Conservation (phyloP, 2,113 vertebrate species). For the Stigmatopora argus region DNA sequence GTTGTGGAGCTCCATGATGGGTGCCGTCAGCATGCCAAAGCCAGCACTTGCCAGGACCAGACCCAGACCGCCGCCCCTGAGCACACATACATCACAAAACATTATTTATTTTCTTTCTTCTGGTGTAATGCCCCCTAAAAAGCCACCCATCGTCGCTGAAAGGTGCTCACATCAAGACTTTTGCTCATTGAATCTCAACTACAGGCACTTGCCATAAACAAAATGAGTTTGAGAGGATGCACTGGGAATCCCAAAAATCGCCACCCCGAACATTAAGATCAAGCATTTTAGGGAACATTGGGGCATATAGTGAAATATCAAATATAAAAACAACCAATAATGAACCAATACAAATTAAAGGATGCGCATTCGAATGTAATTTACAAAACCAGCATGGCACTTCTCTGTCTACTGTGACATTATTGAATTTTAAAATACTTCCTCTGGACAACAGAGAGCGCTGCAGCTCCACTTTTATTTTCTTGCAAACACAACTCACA, state of each 20-base stretch:
- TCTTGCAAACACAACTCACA: not conserved
- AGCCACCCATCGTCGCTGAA: too few relatives aligned
- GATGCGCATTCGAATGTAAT: not conserved
- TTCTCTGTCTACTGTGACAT: not conserved
- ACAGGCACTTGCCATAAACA: too few relatives aligned
- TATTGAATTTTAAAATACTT: not conserved
- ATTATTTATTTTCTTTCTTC: not conserved
- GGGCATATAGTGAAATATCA: too few relatives aligned
- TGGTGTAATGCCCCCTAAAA: too few relatives aligned
- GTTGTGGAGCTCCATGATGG: constrained; percentile 98
- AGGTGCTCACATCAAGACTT: too few relatives aligned
- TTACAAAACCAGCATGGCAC: not conserved
- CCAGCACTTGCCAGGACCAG: constrained; percentile 91
- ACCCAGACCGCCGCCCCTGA: constrained; percentile 88
- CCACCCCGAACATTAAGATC: not conserved
- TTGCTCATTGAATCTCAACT: too few relatives aligned
- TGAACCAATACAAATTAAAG: not conserved
- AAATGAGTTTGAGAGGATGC: too few relatives aligned
- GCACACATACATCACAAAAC: constrained; percentile 4
- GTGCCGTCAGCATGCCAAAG: constrained; percentile 90
- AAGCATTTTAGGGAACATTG: too few relatives aligned
- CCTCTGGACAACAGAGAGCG: constrained; percentile 44
- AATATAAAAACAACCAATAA: not conserved
- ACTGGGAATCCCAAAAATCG: not conserved
- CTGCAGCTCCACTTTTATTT: constrained; percentile 30